Base-by-base conservation (phyloP, 2,113 vertebrate genomes). In the Gorsachius goisagi region DNA sequence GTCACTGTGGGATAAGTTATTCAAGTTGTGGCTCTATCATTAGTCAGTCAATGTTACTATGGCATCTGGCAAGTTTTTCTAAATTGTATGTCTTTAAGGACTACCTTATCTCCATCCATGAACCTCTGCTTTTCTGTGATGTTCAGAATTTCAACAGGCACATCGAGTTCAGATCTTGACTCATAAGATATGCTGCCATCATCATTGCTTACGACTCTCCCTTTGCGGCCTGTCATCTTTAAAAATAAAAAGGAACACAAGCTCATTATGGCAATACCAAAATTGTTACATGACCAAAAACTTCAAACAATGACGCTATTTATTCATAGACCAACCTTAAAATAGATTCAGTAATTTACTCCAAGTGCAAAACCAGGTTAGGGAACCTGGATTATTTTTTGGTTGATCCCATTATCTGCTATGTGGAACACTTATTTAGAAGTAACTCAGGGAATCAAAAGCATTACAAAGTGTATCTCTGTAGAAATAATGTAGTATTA, bases 61-160 rank as follows among this genome's bases (percentile, higher is more conserved):
- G 13, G 53, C 75, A 96, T 2, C 71, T 30, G 15, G 23, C 53
- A 85, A 22, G 17, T 32, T 45, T 71, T 56, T 37, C 39, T 32
- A 8, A 49, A 11, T 9, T 5, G 2, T 30, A 0, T 41, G 14
- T 28, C 35, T 27, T 16, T 35, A 76, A 69, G 41, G 49, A 73
- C 32, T 97, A 99, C 99, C 99, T 99, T 99, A 85, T 99, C 99
- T 97, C 99, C 99, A 85, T 99, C 99, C 99, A 99, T 99, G 96
- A 99, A 99, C 79, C 99, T 98, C 80, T 99, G 99, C 95, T 99
- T 99, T 78, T 99, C 99, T 0, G 99, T 99, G 81, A 99, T 99
- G 77, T 99, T 99, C 27, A 99, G 98, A 96, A 99, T 99, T 94
- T 99, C 99, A 35, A 99, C 99, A 0, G 99, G 99, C 58, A 99